Base-by-base conservation (phyloP, 2,888 invertebrate species). In the Pelosia muscerda region DNA sequence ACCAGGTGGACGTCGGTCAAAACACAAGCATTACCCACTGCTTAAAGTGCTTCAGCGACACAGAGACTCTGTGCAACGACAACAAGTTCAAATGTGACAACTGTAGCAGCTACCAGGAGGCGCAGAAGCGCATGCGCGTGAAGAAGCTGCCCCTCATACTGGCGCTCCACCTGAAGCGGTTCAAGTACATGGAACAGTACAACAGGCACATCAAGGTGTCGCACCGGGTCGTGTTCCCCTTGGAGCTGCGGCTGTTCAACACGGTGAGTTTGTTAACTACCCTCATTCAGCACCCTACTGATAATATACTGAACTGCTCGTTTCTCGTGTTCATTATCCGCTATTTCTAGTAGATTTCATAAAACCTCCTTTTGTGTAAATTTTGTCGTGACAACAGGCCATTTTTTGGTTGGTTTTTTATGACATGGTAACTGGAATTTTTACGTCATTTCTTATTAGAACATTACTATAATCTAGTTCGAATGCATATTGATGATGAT, bases 81-180 rank as follows among this genome's bases (percentile, higher is more conserved):
- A 99, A 99, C 96, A 99, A 99, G 95, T 99, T 99, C 91, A 99
- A 99, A 95, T 99, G 99, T 94, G 99, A 99, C 95, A 98, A 99
- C 87, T 99, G 99, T 91, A 98, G 98, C 95, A 99, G 99, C 94
- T 99, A 99, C 94, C 99, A 99, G 93, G 99, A 99, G 95, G 99
- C 99, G 58, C 99, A 99, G 96, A 98, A 98, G 94, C 97, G 99
- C 74, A 99, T 99, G 99, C 95, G 99, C 74, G 98, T 99, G 15
- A 99, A 99, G 95, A 99, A 99, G 90, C 95, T 99, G 84, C 99
- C 99, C 13, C 98, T 99, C 95, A 99, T 99, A 83, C 95, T 99
- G 83, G 99, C 99, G 15, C 95, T 99, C 78, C 99, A 99, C 93
- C 96, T 99, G 77, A 99, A 99, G 94, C 95, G 99, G 79, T 99